Base-by-base conservation (phyloP, 92 coral and sea anemone genomes). In the Zoanthus sociatus region DNA sequence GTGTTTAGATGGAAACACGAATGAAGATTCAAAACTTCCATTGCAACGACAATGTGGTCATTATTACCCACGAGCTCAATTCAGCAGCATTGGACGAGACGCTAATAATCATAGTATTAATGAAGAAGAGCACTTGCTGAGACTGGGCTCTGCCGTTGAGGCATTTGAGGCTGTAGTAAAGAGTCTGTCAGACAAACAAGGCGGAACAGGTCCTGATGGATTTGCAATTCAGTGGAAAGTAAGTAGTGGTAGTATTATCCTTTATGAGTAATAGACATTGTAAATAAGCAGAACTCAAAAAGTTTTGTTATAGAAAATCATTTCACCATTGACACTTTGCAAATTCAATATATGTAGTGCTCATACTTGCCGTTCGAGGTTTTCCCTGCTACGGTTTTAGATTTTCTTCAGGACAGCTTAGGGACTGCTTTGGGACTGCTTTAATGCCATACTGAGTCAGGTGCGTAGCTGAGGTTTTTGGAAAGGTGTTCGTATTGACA, bases 211-310 rank as follows among this genome's bases (percentile, higher is more conserved):
- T 46, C 89, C 90, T 67, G 94, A 88, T 75, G 96, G 94, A 1
- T 93, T 93, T 79, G 83, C 92, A 16, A 42, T 70, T 20, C 97
- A 95, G 77, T 97, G 99, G 99, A 91, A 94, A 91, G 99, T 97
- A 58, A 91, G 94, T 13, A 21, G 42, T 21, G 17, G 32, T 55
- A 50, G 17, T 16, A 63, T 6, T 63, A 16, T 17, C 12, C 2
- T 0, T 20, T 63, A 16, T 16, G 9, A 1, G 26, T 16, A 3
- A 60, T 54, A 60, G 20, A 5, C 7, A 17, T 17, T 5, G 66
- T 14, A 60, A 60, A 37, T 2, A 37, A 37, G 2, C 42, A 0
- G 42, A 37, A 37, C 4, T 37, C 42, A 37, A 37, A 2, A 37
- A 37, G 42, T 37, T 37, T 37, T 37, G 42, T 37, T 37, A 4